phyloP scores from a whole-genome alignment of 2,113 vertebrate species.

The Hylia prasina region DNA sequence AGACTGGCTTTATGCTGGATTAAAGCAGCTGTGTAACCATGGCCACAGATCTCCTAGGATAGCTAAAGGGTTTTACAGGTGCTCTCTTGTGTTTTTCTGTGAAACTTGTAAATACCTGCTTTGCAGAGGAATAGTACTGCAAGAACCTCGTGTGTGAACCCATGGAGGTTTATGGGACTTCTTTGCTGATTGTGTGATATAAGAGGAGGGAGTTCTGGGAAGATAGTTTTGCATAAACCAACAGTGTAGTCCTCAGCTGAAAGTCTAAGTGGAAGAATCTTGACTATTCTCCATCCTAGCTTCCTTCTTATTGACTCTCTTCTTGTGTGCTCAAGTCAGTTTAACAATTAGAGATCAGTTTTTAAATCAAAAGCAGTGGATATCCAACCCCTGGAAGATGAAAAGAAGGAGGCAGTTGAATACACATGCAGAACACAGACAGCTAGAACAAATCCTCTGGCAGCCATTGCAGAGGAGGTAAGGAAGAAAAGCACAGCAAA shows the following conservation, averaged over 20 bases:
- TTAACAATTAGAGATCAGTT: not conserved
- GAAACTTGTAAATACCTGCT: slow-evolving; percentile 18
- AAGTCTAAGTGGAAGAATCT: not conserved
- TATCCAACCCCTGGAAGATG: not conserved
- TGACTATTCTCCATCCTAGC: not conserved
- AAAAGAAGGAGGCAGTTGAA: not conserved
- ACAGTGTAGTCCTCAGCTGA: not conserved
- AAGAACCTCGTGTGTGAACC: not conserved
- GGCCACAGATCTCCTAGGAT: slow-evolving; percentile 42
- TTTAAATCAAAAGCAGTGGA: slow-evolving; percentile 23
- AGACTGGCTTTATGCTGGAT: slow-evolving; percentile 37
- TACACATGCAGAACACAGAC: not conserved
- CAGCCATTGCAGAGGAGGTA: not conserved
- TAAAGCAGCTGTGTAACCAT: slow-evolving; percentile 59
- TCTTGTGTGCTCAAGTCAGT: not conserved
- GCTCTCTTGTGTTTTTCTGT: not conserved
- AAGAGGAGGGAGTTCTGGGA: not conserved
- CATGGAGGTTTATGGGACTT: not conserved
- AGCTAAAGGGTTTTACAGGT: slow-evolving; percentile 33
- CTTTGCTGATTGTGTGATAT: not conserved
- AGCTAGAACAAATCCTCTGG: not conserved
- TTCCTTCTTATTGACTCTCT: not conserved
- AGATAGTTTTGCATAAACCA: not conserved
- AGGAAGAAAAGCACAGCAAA: not conserved
- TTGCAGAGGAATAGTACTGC: not conserved